Evolutionary conservation across 2,888 invertebrate genomes (phyloP), one percentile per base, ranked within the genome.

Genomic region (Hipparchia semele): DNA sequence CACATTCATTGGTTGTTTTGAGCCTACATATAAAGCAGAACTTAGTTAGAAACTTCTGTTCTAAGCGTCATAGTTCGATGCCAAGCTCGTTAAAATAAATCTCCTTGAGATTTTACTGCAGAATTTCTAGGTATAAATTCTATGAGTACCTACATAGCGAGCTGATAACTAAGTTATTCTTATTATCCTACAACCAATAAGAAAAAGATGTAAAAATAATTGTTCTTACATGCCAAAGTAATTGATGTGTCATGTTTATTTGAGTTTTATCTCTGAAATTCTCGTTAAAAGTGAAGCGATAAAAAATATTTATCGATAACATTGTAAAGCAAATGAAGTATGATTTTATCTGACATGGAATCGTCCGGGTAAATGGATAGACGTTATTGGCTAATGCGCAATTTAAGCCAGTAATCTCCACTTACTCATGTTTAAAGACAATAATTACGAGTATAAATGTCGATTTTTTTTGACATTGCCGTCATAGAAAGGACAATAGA

Each of bases 221-320:
- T 72, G 72, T 77, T 76, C 79, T 82, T 84, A 83, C 82, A 69
- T 69, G 80, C 80, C 82, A 84, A 71, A 76, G 80, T 83, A 85
- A 75, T 75, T 72, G 72, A 74, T 74, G 70, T 74, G 74, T 70
- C 75, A 72, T 74, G 70, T 75, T 75, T 75, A 75, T 75, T 75
- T 56, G 67, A 53, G 51, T 72, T 75, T 74, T 75, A 75, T 75
- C 75, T 74, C 72, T 72, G n/a, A 71, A 75, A 74, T 75, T 72
- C 75, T 74, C 75, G 72, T 75, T 70, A 70, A 75, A 73, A 73
- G 61, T 71, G 54, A 61, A 53, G 56, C 56, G 72, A 74, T 72
- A 74, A 75, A 68, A 64, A 71, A 54, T 8, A 53, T 60, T 60
- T 73, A 70, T 61, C 64, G 67, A 72, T 72, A 75, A 72, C 69